Percentiles rank a stretch among this genome's conserved stretches.
phyloP scores from a whole-genome alignment of 2,113 vertebrate species.

The Tetrao urogallus region DNA sequence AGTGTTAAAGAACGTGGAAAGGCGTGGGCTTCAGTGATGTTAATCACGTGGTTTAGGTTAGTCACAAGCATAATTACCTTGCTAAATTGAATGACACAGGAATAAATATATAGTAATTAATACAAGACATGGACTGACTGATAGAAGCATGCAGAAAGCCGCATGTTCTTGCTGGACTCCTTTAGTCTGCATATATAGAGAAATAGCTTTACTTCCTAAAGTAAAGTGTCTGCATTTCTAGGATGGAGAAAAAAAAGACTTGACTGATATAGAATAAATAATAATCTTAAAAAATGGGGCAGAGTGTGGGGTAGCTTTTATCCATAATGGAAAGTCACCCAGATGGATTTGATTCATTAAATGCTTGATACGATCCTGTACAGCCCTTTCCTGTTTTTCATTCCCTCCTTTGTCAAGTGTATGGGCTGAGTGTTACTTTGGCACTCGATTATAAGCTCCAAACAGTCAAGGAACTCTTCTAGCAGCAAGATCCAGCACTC shows the following conservation, averaged over 20 bases:
- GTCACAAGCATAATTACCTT: not conserved
- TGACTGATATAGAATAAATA: not conserved
- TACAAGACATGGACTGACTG: not conserved
- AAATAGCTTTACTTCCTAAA: not conserved
- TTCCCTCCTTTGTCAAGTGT: not conserved
- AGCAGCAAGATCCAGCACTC: not conserved
- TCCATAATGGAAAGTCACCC: not conserved
- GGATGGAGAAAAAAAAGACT: not conserved
- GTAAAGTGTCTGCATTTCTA: not conserved
- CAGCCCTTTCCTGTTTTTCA: not conserved
- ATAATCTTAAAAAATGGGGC: not conserved
- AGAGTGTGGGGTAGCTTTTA: not conserved
- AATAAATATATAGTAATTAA: not conserved
- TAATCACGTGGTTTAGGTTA: not conserved
- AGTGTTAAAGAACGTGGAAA: fast-evolving
- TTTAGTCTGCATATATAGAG: not conserved
- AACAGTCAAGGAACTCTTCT: not conserved
- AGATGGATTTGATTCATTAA: not conserved
- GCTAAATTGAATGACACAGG: not conserved
- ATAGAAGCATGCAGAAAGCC: not conserved
- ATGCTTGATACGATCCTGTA: not conserved
- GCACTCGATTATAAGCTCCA: not conserved
- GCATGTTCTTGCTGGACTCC: not conserved
- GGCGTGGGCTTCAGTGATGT: not conserved
- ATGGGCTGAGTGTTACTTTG: not conserved